Evolutionary conservation across 2,888 invertebrate species (phyloP).

Genomic region (Spialia ferax): DNA sequence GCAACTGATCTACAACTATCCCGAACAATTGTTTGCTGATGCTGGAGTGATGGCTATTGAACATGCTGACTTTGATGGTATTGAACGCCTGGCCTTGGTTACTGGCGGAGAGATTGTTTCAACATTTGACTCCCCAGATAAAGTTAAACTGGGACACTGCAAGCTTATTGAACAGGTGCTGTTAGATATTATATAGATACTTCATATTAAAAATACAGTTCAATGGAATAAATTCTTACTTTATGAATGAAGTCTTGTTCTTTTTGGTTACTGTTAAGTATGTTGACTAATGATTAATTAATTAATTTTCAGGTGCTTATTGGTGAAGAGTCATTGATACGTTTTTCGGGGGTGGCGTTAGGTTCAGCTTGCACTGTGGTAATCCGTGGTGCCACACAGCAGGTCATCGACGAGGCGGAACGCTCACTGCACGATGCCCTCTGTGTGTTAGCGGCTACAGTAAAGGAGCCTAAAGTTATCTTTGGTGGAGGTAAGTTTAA

Average conservation of each 20-base stretch:
- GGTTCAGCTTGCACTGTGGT: slow-evolving; percentile 99
- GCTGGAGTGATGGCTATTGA: slow-evolving; percentile 99
- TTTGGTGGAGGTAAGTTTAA: slow-evolving; percentile 92
- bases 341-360: slow-evolving; percentile 97
- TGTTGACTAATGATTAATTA: too few species aligned
- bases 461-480: slow-evolving; percentile 96
- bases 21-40: slow-evolving; percentile 99
- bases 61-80: slow-evolving; percentile 99
- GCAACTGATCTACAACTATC: slow-evolving; percentile 99
- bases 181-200: not conserved
- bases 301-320: slow-evolving; percentile 91
- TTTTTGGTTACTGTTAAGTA: too few species aligned
- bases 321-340: slow-evolving; percentile 97
- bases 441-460: slow-evolving; percentile 98
- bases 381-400: slow-evolving; percentile 98
- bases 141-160: slow-evolving; percentile 97
- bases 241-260: too few species aligned
- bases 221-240: too few species aligned
- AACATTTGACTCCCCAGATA: slow-evolving; percentile 97
- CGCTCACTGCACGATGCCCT: slow-evolving; percentile 99
- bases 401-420: slow-evolving; percentile 98
- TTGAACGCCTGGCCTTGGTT: slow-evolving; percentile 98
- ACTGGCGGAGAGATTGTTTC: slow-evolving; percentile 99
- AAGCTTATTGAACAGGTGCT: slow-evolving; percentile 96
- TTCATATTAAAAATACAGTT: too few species aligned